A percentile compares a stretch with the other conserved stretches of the same genome.
phyloP scores from a whole-genome alignment of 2,888 invertebrate genomes.

The Trissolcus brochymenae region DNA sequence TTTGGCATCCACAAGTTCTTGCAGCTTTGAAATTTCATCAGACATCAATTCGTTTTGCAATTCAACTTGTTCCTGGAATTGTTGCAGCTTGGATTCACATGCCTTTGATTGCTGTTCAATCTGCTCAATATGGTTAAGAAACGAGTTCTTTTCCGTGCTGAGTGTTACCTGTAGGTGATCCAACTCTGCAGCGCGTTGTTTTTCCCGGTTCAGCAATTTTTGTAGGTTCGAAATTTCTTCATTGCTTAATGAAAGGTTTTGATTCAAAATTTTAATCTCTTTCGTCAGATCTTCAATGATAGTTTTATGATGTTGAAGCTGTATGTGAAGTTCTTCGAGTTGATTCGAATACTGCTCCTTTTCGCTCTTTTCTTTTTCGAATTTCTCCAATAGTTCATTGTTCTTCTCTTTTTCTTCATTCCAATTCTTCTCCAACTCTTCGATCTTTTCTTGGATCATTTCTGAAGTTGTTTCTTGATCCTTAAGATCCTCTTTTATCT shows the following conservation, averaged over 20 bases:
- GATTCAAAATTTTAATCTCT: conserved; percentile 4
- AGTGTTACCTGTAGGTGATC: too few relatives aligned
- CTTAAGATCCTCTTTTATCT: background rate
- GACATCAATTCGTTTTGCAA: background rate
- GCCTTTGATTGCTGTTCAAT: too few relatives aligned
- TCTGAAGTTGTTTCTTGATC: background rate
- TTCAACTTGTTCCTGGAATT: background rate
- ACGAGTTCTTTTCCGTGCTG: too few relatives aligned
- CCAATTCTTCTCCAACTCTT: background rate
- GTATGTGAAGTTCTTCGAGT: background rate
- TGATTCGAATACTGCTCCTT: background rate
- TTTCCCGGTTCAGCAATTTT: background rate
- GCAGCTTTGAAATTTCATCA: background rate
- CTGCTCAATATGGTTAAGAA: too few relatives aligned
- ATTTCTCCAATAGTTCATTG: background rate
- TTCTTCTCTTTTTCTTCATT: background rate
- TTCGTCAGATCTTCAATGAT: conserved; percentile 5
- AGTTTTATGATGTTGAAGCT: background rate
- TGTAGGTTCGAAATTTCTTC: background rate
- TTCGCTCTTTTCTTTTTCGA: background rate
- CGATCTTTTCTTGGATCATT: background rate
- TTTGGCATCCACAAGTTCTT: background rate
- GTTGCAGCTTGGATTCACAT: too few relatives aligned
- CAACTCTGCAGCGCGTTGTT: background rate
- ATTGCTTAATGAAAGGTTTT: background rate